phyloP scores from a whole-genome alignment of 37 sponge, comb jelly and placozoan genomes.

The Halisarca cf. caerulea region DNA sequence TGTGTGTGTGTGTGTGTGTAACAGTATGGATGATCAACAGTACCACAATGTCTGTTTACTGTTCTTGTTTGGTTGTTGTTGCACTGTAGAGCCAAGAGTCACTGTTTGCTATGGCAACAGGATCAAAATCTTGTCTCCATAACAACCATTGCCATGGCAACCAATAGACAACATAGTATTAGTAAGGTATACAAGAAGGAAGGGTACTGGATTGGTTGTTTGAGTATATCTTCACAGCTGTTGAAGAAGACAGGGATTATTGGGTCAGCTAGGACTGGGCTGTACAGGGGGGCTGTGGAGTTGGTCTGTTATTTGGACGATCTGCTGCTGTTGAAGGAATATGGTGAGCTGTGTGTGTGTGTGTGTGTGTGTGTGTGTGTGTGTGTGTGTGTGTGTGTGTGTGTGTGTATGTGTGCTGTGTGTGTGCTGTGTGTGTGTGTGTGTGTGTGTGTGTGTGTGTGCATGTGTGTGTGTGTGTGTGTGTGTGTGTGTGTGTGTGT shows the following conservation, averaged over 20 bases:
- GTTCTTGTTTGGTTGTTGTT: no score
- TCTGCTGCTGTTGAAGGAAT: neutral
- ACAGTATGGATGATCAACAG: neutral
- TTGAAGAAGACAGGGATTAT: neutral
- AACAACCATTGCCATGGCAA: constrained; percentile 3
- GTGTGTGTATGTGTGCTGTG: no score
- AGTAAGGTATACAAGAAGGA: neutral
- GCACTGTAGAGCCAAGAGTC: neutral
- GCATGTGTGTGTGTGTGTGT: neutral
- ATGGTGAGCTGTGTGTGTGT: neutral
- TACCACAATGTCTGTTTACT: neutral
- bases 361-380: neutral
- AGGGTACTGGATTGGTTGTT: neutral
- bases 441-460: neutral
- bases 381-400: no score
- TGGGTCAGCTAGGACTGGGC: neutral
- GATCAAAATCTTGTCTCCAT: neutral
- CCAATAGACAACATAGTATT: neutral
- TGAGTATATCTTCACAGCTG: neutral
- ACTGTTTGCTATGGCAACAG: constrained; percentile 9
- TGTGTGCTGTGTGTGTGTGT: no score
- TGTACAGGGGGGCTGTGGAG: constrained; percentile 1
- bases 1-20: neutral
- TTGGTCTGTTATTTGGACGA: neutral
- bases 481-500: neutral